Evolutionary conservation across 2,888 invertebrate genomes (phyloP).

Genomic region (Euzetes globulus): DNA sequence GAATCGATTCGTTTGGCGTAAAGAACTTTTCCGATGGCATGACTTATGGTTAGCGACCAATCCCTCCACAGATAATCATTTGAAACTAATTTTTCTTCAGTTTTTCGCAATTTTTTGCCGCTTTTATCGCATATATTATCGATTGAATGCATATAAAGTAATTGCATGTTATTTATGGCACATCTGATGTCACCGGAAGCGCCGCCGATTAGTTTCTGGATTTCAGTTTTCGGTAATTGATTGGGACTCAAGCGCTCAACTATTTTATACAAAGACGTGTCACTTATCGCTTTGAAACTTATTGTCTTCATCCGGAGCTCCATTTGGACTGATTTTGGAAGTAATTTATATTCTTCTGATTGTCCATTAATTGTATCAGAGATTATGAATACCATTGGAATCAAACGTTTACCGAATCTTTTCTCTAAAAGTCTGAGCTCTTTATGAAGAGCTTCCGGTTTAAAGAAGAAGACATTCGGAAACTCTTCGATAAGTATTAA

Average conservation of each 20-base stretch:
- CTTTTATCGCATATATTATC: not conserved
- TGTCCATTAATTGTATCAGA: slow-evolving; percentile 22
- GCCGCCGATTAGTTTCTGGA: not conserved
- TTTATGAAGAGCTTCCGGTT: slow-evolving; percentile 27
- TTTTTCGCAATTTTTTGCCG: not conserved
- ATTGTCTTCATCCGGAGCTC: slow-evolving; percentile 2
- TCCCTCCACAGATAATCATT: not conserved
- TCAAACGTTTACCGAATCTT: not conserved
- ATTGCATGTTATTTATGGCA: slow-evolving; percentile 25
- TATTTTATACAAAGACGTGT: slow-evolving; percentile 2
- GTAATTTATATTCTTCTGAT: slow-evolving; percentile 21
- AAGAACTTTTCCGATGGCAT: slow-evolving; percentile 30
- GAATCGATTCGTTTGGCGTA: slow-evolving; percentile 26
- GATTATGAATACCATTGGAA: slow-evolving; percentile 29
- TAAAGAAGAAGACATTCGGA: not conserved
- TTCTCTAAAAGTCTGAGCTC: not conserved
- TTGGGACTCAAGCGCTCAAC: not conserved
- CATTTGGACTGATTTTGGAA: slow-evolving; percentile 3
- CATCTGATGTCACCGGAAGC: slow-evolving; percentile 23
- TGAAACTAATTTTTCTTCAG: not conserved
- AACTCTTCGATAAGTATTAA: slow-evolving; percentile 24
- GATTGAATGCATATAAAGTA: slow-evolving; percentile 16
- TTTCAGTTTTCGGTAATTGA: slow-evolving; percentile 9
- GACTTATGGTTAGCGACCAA: slow-evolving; percentile 11
- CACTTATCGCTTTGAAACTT: not conserved